Base-by-base conservation (phyloP, 2,888 invertebrate species). In the Metalampra italica region DNA sequence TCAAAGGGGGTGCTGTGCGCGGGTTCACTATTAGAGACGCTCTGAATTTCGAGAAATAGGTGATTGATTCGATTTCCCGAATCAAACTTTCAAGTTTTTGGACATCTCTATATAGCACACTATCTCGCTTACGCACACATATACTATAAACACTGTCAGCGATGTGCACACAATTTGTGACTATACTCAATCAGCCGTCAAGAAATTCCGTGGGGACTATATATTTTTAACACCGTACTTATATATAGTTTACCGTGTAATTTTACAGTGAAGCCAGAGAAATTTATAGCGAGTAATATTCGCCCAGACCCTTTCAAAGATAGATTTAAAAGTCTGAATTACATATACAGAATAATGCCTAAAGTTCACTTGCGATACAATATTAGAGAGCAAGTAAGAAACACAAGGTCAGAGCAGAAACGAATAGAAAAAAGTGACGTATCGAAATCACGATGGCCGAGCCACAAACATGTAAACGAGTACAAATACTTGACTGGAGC, bases 291-390 rank as follows among this genome's bases (percentile, higher is more conserved):
- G 7, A 48, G 54, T 9, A 53, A 61, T 39, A 52, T 66, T 29
- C 64, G 68, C 11, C 66, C 74, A 29, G 78, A 78, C 44, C 64
- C 75, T 1, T 76, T 84, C 36, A 79, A 73, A 56, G 78, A 84
- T 12, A 69, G 71, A 56, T 80, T 75, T 42, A 78, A 66, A 45
- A 60, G 71, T 38, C 50, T 80, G 9, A 22, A 22, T 22, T 71
- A 73, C 1, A 82, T 79, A 64, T 73, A 75, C 48, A 81, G 70
- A 50, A 78, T 71, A 57, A 52, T 68, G 46, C 83, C 85, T 9
- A 78, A 75, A 60, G 62, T 82, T 5, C 70, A 83, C 56, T 56
- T 86, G n/a, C 73, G 65, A 50, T 84, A 86, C 42, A 80, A 80
- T 51, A 61, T 82, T 34, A 66, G 78, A 34, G 84, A 87, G 50